Evolutionary conservation across 1,140 invertebrate species (phyloP).

Genomic region (Mizuhopecten yessoensis): DNA sequence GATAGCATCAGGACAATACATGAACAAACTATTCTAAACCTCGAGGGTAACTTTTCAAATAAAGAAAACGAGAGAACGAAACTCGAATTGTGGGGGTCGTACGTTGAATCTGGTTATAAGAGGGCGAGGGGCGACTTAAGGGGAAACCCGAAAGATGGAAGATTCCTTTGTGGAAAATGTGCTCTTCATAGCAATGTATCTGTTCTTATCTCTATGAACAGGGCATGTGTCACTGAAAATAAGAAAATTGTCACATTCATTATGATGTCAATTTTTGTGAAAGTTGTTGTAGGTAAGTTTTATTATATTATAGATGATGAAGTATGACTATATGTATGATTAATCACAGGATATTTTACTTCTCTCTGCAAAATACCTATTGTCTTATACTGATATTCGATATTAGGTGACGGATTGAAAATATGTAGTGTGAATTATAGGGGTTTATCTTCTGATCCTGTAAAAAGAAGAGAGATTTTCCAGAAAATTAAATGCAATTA

Average conservation of each 20-base stretch:
- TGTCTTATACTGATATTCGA: too few species aligned
- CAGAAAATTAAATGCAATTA: constrained; percentile 6
- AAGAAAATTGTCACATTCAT: neutral
- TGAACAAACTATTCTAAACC: neutral
- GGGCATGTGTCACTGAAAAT: too few species aligned
- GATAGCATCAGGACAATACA: neutral
- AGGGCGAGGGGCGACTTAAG: neutral
- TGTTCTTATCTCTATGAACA: too few species aligned
- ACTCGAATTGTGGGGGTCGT: neutral
- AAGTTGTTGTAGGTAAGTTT: neutral
- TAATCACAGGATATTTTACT: neutral
- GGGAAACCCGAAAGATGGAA: neutral
- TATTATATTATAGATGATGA: neutral
- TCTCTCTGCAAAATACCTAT: neutral
- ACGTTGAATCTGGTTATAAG: neutral
- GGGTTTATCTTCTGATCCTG: too few species aligned
- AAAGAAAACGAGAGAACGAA: neutral
- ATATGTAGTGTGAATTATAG: neutral
- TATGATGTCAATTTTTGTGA: neutral
- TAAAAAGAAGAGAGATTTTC: constrained; percentile 32
- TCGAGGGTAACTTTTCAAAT: neutral
- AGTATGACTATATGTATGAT: neutral
- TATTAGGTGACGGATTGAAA: neutral
- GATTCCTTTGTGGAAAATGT: neutral
- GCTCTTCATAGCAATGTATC: neutral